Conservation (phyloP, 1,140 invertebrate genomes). For the Drosophila orena region DNA sequence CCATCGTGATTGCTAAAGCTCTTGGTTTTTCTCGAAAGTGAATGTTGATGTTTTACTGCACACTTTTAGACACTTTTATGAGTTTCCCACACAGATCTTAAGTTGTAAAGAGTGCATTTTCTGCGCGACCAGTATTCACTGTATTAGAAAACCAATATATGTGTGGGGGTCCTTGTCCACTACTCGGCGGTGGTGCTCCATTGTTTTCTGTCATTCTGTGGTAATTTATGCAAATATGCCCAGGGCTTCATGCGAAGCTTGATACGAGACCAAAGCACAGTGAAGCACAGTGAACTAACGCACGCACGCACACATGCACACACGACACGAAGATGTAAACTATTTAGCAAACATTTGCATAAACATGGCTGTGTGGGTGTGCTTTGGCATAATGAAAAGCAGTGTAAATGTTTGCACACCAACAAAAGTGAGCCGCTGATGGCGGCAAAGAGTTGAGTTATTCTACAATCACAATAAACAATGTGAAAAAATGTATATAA, state of each 20-base stretch:
- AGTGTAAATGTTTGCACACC: slow-evolving; percentile 40
- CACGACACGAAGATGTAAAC: slow-evolving; percentile 40
- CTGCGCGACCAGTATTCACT: background rate
- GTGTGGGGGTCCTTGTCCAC: slow-evolving; percentile 12
- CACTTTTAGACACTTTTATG: background rate
- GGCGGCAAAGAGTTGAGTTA: slow-evolving; percentile 23
- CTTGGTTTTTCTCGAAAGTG: no score
- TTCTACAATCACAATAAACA: slow-evolving; percentile 45
- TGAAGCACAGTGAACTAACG: slow-evolving; percentile 13
- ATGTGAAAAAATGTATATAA: slow-evolving; percentile 24
- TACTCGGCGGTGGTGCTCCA: slow-evolving; percentile 15
- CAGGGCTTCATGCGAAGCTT: slow-evolving; percentile 24
- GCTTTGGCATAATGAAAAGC: slow-evolving; percentile 55
- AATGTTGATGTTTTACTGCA: background rate
- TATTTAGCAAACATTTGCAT: slow-evolving; percentile 58
- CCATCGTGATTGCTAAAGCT: no score
- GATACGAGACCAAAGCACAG: slow-evolving; percentile 1
- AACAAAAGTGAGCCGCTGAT: slow-evolving; percentile 30
- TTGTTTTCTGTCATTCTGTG: slow-evolving; percentile 39
- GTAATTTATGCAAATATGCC: slow-evolving; percentile 54
- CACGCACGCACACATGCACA: slow-evolving; percentile 10
- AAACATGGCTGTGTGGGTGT: slow-evolving; percentile 36
- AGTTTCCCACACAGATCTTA: background rate
- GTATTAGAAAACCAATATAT: slow-evolving; percentile 7
- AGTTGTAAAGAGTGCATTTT: background rate